Evolutionary conservation across 1,140 invertebrate species (phyloP), one percentile per base, ranked within the genome.

Genomic region (Aporrectodea caliginosa): DNA sequence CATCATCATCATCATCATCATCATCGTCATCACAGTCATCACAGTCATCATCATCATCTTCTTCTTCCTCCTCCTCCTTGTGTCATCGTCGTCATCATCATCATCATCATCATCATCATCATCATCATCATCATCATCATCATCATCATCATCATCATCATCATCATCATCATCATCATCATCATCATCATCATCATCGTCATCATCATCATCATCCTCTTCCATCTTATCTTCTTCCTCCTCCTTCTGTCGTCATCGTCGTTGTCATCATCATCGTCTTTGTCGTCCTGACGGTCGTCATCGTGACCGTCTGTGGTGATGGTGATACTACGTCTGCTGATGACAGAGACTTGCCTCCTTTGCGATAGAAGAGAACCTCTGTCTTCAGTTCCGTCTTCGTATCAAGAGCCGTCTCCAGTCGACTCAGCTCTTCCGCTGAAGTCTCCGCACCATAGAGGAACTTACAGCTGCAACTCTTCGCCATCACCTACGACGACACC

Each of bases 391-490:
- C 96, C 80, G 92, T 92, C 90, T 97, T 96, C 74, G 91, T 92
- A 85, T 95, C 93, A 74, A 98, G 91, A 29, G 95, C 93, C 83
- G 93, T 92, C 86, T 96, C 94, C 84, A 98, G 97, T 88, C 95
- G 93, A 69, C 91, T 89, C 82, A 94, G 95, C 84, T 96, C 93
- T 81, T 95, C 94, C 12, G 96, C 94, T 69, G 92, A 91, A 0
- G 96, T 98, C 84, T 97, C 94, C 14, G 92, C 91, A 0, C 96
- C 96, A 87, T 96, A 96, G 0, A 98, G 92, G 88, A 98, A 98
- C 89, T 95, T 95, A 90, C 96, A 98, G 79, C 95, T 94, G 88
- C 95, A 98, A 81, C 94, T 93, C 87, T 97, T 97, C 89, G 97
- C 95, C 86, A 88, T 88, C 79, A 88, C 85, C 75, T 80, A 33